Percentiles rank a stretch among this genome's conserved stretches.
Conservation (phyloP, 92 coral and sea anemone genomes). For the Heliopora coerulea region DNA sequence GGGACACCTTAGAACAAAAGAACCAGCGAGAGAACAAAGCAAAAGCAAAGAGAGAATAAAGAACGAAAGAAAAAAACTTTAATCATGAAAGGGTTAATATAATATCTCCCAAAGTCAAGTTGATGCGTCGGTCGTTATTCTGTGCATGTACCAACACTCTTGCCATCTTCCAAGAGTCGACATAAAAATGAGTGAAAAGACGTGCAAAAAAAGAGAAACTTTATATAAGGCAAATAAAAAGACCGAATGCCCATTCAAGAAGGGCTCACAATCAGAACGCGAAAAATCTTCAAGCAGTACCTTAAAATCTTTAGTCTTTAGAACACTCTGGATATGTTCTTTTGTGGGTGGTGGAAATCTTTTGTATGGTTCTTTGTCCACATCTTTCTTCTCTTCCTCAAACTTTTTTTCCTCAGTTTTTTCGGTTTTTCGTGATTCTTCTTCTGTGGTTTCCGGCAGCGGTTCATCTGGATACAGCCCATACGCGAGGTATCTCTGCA, state of each 20-base stretch:
- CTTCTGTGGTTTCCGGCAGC: not conserved
- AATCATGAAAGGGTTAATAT: too few relatives aligned
- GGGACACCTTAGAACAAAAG: too few relatives aligned
- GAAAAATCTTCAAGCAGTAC: not conserved
- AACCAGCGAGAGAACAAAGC: too few relatives aligned
- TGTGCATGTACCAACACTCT: too few relatives aligned
- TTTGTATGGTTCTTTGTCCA: constrained; percentile 23
- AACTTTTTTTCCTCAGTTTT: not conserved
- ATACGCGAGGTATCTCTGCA: constrained; percentile 5
- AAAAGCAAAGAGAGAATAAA: too few relatives aligned
- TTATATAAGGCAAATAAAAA: too few relatives aligned
- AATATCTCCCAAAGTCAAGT: too few relatives aligned
- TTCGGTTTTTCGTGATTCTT: not conserved
- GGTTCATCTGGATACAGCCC: constrained; percentile 32
- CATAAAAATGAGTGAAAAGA: too few relatives aligned
- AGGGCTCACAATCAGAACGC: not conserved
- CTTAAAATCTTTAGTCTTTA: constrained; percentile 14
- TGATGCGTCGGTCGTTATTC: too few relatives aligned
- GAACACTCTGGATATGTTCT: constrained; percentile 28
- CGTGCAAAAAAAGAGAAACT: too few relatives aligned
- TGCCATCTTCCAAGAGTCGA: too few relatives aligned
- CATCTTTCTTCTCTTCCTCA: constrained; percentile 2
- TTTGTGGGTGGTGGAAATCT: constrained; percentile 38
- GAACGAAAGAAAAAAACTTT: too few relatives aligned
- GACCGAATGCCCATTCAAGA: not conserved